A percentile compares a stretch with the other conserved stretches of the same genome.
phyloP scores from a whole-genome alignment of 2,113 vertebrate species.

The Pleuronectes platessa region DNA sequence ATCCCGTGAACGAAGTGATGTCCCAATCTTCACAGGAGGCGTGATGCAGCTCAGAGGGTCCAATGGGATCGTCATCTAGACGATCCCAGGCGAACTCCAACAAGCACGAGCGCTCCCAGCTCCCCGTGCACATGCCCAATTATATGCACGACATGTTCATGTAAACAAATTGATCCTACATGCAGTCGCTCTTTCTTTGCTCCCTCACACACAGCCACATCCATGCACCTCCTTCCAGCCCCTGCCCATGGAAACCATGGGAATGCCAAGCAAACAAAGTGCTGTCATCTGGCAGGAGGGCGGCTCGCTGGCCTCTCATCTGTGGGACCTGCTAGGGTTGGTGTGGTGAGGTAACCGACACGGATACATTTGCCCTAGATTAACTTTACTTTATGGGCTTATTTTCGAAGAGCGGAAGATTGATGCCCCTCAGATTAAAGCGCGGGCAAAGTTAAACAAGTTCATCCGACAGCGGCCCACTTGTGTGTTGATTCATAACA shows the following conservation, averaged over 20 bases:
- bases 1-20: constrained; percentile 29
- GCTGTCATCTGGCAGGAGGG: constrained; percentile 21
- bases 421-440: constrained; percentile 4
- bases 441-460: not conserved
- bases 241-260: constrained; percentile 39
- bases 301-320: constrained; percentile 9
- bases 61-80: constrained; percentile 2
- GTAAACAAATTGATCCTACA: not conserved
- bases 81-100: constrained; percentile 10
- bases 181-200: not conserved
- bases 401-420: constrained; percentile 1
- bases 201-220: not conserved
- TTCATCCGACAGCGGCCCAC: not conserved
- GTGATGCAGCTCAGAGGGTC: constrained; percentile 13
- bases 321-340: constrained; percentile 28
- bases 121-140: constrained; percentile 3
- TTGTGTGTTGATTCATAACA: constrained; percentile 5
- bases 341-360: constrained; percentile 13
- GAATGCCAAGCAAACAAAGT: constrained; percentile 63
- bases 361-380: constrained; percentile 4
- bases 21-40: not conserved
- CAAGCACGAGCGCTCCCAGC: not conserved
- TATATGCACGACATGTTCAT: not conserved
- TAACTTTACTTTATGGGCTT: not conserved
- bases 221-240: constrained; percentile 2